These are phyloP conservation scores for Ictalurus punctatus DNA, from an alignment of 2,113 vertebrate genomes.

Conservation along the genomic window DNA sequence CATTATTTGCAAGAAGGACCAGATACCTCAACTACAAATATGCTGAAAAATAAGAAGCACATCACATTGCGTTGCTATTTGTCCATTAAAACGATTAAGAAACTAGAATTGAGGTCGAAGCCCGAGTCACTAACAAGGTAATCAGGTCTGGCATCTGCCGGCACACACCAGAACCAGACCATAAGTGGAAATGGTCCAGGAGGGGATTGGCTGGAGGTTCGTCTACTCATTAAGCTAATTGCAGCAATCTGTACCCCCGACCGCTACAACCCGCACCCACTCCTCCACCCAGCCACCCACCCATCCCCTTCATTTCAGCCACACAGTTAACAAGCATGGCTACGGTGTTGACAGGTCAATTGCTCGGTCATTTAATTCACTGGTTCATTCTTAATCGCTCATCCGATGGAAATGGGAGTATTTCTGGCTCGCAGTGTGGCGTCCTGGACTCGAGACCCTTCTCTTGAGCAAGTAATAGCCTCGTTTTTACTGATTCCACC, in stretches of 20 bases:
- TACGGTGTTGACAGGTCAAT: constrained; percentile 30
- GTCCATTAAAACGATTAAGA: background rate
- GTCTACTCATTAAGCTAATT: constrained; percentile 57
- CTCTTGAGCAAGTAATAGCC: background rate
- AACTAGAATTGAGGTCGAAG: constrained; percentile 13
- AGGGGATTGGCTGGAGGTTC: constrained; percentile 33
- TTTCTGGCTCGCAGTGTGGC: constrained; percentile 7
- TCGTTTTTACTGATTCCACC: too few species aligned
- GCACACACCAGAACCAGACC: constrained; percentile 4
- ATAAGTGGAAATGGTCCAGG: constrained; percentile 36
- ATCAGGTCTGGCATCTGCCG: constrained; percentile 51
- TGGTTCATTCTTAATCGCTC: constrained; percentile 28
- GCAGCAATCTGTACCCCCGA: constrained; percentile 51
- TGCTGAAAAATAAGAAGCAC: background rate
- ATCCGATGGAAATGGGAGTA: constrained; percentile 27
- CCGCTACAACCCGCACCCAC: background rate
- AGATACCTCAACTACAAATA: background rate
- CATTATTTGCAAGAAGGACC: background rate
- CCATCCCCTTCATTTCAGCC: constrained; percentile 24
- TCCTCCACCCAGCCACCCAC: background rate
- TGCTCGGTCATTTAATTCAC: constrained; percentile 16
- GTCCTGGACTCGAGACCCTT: background rate
- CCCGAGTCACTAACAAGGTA: constrained; percentile 52
- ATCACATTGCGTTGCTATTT: background rate
- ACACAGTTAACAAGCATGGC: constrained; percentile 28